Base-by-base conservation (phyloP, 2,888 invertebrate genomes). In the Cephonodes hylas region DNA sequence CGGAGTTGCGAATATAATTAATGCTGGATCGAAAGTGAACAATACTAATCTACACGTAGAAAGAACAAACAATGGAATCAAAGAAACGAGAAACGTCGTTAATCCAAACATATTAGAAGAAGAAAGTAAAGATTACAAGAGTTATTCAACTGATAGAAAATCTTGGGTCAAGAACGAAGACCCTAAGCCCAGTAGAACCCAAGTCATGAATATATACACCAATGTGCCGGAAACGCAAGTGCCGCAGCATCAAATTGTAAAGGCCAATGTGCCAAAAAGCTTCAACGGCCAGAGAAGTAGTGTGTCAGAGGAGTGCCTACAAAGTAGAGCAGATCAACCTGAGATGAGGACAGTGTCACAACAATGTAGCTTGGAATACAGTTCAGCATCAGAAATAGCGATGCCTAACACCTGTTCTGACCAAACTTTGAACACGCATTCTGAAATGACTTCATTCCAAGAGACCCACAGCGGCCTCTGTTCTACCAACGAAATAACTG, bases 41-140 rank as follows among this genome's bases (percentile, higher is more conserved):
- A 96, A 96, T 67, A 96, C 96, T 0, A 96, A 96, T 79, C 93
- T 96, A 66, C 96, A 96, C 74, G 95, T 95, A 0, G 95, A 96
- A 72, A 85, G 93, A 65, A 81, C 85, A 0, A 89, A 87, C 63
- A 93, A 90, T 67, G 93, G 93, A 0, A 90, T 94, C 0, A 94
- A 93, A 69, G 95, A 94, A 67, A 85, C 91, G 0, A 93, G 94
- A 60, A 93, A 93, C 58, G 79, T 77, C 1, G 82, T 93, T 10
- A 95, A 96, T 77, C 94, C 95, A 0, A 96, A 96, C 74, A 93
- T 96, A 63, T 81, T 96, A 3, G 90, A 88, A 23, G 95, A 95
- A 57, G 95, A 95, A 44, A 91, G 94, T 48, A 94, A 94, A 64
- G 92, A 93, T 66, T 86, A 88, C 42, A 92, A 92, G 67, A 89